phyloP scores from a whole-genome alignment of 1,140 invertebrate species.

The Teleopsis dalmanni region DNA sequence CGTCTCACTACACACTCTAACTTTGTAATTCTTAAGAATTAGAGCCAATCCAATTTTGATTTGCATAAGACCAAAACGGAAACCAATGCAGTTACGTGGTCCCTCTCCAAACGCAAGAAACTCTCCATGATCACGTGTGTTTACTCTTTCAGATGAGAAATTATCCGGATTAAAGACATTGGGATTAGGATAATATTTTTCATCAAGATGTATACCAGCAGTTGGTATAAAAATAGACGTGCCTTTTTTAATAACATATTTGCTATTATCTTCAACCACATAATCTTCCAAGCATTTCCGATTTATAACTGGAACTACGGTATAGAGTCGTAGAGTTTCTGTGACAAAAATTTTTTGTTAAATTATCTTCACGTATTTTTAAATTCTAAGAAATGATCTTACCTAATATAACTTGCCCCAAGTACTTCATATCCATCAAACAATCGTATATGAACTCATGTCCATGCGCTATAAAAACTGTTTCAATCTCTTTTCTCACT shows the following conservation, averaged over 20 bases:
- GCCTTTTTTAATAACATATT: conserved; percentile 33
- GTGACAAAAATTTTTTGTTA: neutral
- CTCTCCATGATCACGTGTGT: conserved; percentile 42
- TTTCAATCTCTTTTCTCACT: conserved; percentile 48
- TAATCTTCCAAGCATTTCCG: conserved; percentile 41
- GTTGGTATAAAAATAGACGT: conserved; percentile 28
- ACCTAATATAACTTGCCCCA: conserved; percentile 51
- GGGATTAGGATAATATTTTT: conserved; percentile 52
- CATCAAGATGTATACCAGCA: conserved; percentile 39
- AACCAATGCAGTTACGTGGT: conserved; percentile 46
- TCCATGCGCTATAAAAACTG: conserved; percentile 35
- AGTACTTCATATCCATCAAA: conserved; percentile 48
- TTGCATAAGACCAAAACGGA: conserved; percentile 57
- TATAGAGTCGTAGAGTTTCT: conserved; percentile 37
- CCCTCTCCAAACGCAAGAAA: conserved; percentile 56
- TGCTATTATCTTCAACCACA: conserved; percentile 36
- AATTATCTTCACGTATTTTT: no score
- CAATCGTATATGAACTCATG: conserved; percentile 49
- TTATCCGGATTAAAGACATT: conserved; percentile 59
- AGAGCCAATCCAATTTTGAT: conserved; percentile 50
- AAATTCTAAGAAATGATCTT: conserved; percentile 9
- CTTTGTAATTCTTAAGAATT: conserved; percentile 38
- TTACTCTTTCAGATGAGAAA: conserved; percentile 51
- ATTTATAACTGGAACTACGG: conserved; percentile 46
- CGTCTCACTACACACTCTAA: conserved; percentile 35